Evolutionary conservation across 2,113 vertebrate species (phyloP), one percentile per base, ranked within the genome.

Genomic region (Rhynchomys soricoides): DNA sequence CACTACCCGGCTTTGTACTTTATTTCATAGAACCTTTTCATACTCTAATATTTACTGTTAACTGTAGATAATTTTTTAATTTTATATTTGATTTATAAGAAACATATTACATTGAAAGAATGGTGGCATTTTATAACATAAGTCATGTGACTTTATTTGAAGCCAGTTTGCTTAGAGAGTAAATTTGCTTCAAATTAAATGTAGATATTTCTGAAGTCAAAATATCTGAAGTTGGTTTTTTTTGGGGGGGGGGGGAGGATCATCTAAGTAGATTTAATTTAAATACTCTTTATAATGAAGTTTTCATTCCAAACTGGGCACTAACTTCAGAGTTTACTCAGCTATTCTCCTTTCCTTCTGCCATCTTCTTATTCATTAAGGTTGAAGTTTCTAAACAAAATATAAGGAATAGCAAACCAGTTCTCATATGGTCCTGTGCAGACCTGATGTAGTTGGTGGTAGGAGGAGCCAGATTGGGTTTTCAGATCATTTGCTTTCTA

Each of bases 101-200:
- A 96, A 71, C 8, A 89, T 89, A 64, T 43, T 81, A 17, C 62
- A 68, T 71, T 87, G 7, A 88, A 86, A 90, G n/a, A 96, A 81
- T 94, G n/a, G 43, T 96, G 19, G 24, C 87, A 55, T 93, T 91
- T 95, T 29, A 21, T 89, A 73, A 87, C 22, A 90, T 81, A 74
- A 94, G 52, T 95, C 50, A 68, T 78, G 26, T 78, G 45, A 88
- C 73, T 96, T 92, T 29, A 93, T 95, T 96, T 96, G 59, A 90
- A 81, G 89, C 26, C 48, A 75, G 1, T 75, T 91, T 96, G 88
- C 92, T 73, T 96, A 31, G 57, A 7, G 66, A 62, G 50, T 90
- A 34, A 90, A 87, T 92, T 96, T 87, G 64, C 77, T 96, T 95
- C 45, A 92, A 24, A 52, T 94, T 95, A 96, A 94, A 78, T 93